Base-by-base conservation (phyloP, 2,888 invertebrate species). In the Rotaria magnacalcarata region DNA sequence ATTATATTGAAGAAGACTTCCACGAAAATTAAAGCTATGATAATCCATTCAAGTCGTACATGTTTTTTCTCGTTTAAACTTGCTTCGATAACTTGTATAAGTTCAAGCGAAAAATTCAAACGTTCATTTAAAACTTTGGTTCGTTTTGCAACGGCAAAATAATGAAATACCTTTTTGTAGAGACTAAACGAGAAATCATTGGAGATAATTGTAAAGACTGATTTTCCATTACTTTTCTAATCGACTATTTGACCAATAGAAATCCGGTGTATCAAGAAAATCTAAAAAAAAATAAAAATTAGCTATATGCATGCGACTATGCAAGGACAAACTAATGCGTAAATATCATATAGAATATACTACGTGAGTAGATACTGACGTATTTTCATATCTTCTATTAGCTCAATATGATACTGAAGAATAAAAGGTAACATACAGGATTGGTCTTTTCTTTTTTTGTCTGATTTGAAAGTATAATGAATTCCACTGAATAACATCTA, bases 181-280 rank as follows among this genome's bases (percentile, higher is more conserved):
- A 86, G 67, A 60, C 58, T 60, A 60, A 27, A 60, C 11, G 34
- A 34, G 34, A 11, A 60, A 50, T 11, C 50, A 14, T 11, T 11
- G 14, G 5, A 50, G 50, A 50, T 11, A 8, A 50, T 11, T 50
- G 8, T 24, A 11, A 27, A n/a, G 19, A 60, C 10, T 24, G 21
- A 10, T 24, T 21, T 0, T 21, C 21, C 6, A 7, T 74, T 41
- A 74, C 54, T 52, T 56, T 85, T 86, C 86, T n/a, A 86, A 80
- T 27, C 84, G 84, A 74, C 84, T 74, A 74, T 84, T 84, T 24
- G 84, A 67, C 86, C 86, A 86, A 47, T 86, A 86, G 58, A 86
- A 86, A 80, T 86, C 86, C 11, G 86, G 86, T 27, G 86, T 86
- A 47, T 84, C 84, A 41, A 86, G 80, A 86, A 86, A 85, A 50